Evolutionary conservation across 1,140 invertebrate species (phyloP).

Genomic region (Aphis gossypii): DNA sequence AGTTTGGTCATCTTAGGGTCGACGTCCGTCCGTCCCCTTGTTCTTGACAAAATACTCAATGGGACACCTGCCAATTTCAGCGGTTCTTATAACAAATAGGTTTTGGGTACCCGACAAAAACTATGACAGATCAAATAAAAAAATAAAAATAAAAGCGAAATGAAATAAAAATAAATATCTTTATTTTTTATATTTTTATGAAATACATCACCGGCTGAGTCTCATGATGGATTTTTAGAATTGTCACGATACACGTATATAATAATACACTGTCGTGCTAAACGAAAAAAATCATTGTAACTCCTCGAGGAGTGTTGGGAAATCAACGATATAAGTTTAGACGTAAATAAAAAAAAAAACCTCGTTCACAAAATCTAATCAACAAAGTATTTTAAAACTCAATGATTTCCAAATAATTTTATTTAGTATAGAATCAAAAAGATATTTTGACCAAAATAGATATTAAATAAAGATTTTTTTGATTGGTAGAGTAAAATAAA

Average conservation of each 20-base stretch:
- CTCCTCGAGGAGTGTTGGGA: neutral
- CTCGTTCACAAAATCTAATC: neutral
- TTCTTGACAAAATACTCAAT: neutral
- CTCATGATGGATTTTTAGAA: neutral
- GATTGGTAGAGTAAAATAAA: too few relatives aligned
- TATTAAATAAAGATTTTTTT: too few relatives aligned
- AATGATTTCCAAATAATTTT: neutral
- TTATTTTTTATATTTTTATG: neutral
- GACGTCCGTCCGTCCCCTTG: neutral
- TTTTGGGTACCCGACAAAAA: neutral
- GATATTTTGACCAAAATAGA: neutral
- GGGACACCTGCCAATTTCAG: constrained; percentile 30
- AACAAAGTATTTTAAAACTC: neutral
- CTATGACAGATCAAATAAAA: neutral
- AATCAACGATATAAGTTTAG: neutral
- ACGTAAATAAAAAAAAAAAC: neutral
- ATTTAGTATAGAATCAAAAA: neutral
- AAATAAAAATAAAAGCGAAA: neutral
- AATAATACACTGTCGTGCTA: neutral
- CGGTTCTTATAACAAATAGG: neutral
- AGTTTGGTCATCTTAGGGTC: neutral
- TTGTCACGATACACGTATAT: neutral
- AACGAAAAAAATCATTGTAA: neutral
- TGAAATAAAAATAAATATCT: neutral
- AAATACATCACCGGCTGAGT: neutral